phyloP scores from a whole-genome alignment of 1,140 invertebrate genomes.

The Drosophila funebris region DNA sequence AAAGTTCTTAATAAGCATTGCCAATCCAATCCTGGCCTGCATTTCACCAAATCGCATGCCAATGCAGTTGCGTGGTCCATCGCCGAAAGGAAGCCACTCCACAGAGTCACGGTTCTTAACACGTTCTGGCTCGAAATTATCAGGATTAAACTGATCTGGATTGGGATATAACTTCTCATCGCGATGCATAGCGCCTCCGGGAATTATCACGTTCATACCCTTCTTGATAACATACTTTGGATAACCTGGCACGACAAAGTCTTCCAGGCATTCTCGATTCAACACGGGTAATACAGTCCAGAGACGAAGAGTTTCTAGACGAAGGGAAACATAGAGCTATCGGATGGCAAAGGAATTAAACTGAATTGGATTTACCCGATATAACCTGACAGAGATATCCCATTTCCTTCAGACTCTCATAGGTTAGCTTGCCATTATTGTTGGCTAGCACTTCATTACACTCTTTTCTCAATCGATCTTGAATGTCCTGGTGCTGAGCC shows the following conservation, averaged over 20 bases:
- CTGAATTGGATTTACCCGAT: constrained; percentile 19
- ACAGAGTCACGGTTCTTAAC: constrained; percentile 82
- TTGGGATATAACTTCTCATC: constrained; percentile 85
- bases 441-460: constrained; percentile 84
- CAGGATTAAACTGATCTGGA: constrained; percentile 88
- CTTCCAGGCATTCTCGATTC: constrained; percentile 77
- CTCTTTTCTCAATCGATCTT: constrained; percentile 86
- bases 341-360: not conserved
- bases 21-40: constrained; percentile 86
- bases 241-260: constrained; percentile 83
- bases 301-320: constrained; percentile 70
- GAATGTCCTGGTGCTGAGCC: constrained; percentile 86
- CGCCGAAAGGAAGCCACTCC: constrained; percentile 87
- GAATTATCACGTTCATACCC: constrained; percentile 64
- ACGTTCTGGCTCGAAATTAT: constrained; percentile 87
- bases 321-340: not conserved
- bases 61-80: constrained; percentile 80
- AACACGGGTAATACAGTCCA: constrained; percentile 84
- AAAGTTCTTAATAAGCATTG: constrained; percentile 77
- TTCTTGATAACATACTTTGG: constrained; percentile 75
- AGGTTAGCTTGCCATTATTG: constrained; percentile 84
- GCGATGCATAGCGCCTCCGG: constrained; percentile 71
- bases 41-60: constrained; percentile 88
- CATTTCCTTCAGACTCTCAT: constrained; percentile 85
- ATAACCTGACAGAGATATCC: constrained; percentile 85